Base-by-base conservation (phyloP, 2,888 invertebrate genomes). In the Homarus gammarus region DNA sequence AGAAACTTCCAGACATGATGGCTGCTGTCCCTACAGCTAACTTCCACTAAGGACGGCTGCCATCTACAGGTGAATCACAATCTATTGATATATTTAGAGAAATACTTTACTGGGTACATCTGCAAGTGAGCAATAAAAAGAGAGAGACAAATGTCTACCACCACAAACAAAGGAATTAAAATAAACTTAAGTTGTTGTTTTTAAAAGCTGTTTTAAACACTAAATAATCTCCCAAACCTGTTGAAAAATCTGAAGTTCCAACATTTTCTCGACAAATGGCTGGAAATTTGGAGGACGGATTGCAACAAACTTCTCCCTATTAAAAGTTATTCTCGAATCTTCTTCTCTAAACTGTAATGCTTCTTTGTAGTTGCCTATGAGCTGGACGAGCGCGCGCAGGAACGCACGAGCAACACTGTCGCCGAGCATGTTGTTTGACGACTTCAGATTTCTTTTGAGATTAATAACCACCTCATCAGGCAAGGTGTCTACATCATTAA, bases 351-450 rank as follows among this genome's bases (percentile, higher is more conserved):
- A 92, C 86, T 91, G 90, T 73, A 99, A 95, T 44, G 98, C 98
- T 94, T 98, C 98, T 92, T 98, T 95, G 94, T 98, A 99, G 92
- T 98, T 98, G 78, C 92, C 99, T 93, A 99, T 99, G 86, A 99
- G 95, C 94, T 97, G 97, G 18, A 99, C 99, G 92, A 99, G 95
- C 15, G 98, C 97, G 90, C 97, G 95, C 85, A 99, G 95, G 94
- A 99, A 99, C 75, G 98, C 97, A 93, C 98, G 96, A 2, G 99
- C 97, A 6, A 99, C 97, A 0, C 98, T 97, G 94, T 99, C 99
- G 0, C 99, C 99, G 89, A 97, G 94, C 87, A 96, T 94, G 82
- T 96, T 96, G 77, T 85, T 85, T 22, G 90, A 81, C 12, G 73
- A 78, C 64, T 91, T 90, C 31, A 92, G 91, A 64, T 84, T 89